Evolutionary conservation across 2,797 vertebrate species (phyloP), one percentile per base, ranked within the genome.

Genomic region (Crenichthys baileyi): DNA sequence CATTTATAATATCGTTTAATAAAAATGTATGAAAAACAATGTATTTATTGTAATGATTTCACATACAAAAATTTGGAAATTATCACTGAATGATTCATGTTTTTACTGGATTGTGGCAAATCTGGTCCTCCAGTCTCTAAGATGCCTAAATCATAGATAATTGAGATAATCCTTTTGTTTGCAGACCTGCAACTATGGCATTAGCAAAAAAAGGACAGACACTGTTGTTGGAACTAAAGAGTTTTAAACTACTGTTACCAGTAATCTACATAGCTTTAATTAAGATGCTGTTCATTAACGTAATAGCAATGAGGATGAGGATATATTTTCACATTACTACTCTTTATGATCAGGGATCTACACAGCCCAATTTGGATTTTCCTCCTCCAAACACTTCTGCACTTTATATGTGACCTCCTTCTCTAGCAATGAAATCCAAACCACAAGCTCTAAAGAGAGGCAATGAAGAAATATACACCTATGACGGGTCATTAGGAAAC

Each of bases 401-500:
- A 15, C 24, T 56, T 82, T 84, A 83, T 50, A 65, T 41, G 48
- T 76, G 29, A 26, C 26, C 12, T 70, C 73, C 79, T 72, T 79
- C 51, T 73, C 61, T 73, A 80, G 80, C 70, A 87, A 60, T 6
- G 22, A 79, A 79, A 78, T 31, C 60, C 24, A 83, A 89, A 90
- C 87, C 83, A 78, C 90, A 87, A 79, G 70, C 63, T 70, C 77
- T 80, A 76, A 87, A 80, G 50, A 88, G 75, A 77, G 48, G 83
- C 58, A 72, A 44, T 77, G 78, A 83, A 89, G 71, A 88, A 83
- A 89, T 87, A 85, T 74, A 75, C 84, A 83, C 72, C 76, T 76
- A 89, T 89, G 88, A 92, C 78, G 80, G 79, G 75, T 82, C 84
- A 91, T 92, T 90, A 91, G 50, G 72, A 83, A 73, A 22, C 77